Conservation (phyloP, 2,888 invertebrate genomes). For the Drosophila bunnanda region DNA sequence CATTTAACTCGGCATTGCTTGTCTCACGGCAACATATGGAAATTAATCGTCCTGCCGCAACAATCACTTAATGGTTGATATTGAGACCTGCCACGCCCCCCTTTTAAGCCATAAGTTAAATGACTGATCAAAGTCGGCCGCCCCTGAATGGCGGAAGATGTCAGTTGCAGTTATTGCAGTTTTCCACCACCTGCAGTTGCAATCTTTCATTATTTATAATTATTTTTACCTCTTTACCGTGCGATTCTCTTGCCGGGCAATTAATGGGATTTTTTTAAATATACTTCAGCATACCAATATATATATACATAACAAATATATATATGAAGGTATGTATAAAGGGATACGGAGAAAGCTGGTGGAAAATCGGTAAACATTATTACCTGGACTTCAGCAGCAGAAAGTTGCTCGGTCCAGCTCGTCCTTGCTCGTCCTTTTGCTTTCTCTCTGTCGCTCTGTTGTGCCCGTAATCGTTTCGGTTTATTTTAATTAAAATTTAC, state of each 20-base stretch:
- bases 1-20: constrained; percentile 1
- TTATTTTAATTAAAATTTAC: constrained; percentile 80
- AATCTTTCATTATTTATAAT: constrained; percentile 53
- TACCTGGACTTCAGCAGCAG: constrained; percentile 56
- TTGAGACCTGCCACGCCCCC: constrained; percentile 11
- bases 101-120: constrained; percentile 26
- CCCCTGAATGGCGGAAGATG: constrained; percentile 21
- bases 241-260: constrained; percentile 50
- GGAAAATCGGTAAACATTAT: constrained; percentile 63
- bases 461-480: constrained; percentile 60
- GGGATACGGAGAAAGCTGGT: constrained; percentile 8
- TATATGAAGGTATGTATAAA: neutral
- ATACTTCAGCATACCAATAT: constrained; percentile 28
- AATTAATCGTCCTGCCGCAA: constrained; percentile 34
- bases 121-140: constrained; percentile 35
- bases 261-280: constrained; percentile 61
- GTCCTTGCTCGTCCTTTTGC: neutral
- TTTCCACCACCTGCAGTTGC: constrained; percentile 27
- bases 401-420: constrained; percentile 17
- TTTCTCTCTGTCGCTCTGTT: constrained; percentile 2
- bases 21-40: constrained; percentile 11
- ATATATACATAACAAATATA: too few relatives aligned
- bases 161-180: constrained; percentile 29
- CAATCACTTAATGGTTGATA: constrained; percentile 35
- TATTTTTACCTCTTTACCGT: constrained; percentile 43